These are phyloP conservation scores for Pteruthius melanotis DNA, from an alignment of 2,113 vertebrate species.

Conservation along the genomic window DNA sequence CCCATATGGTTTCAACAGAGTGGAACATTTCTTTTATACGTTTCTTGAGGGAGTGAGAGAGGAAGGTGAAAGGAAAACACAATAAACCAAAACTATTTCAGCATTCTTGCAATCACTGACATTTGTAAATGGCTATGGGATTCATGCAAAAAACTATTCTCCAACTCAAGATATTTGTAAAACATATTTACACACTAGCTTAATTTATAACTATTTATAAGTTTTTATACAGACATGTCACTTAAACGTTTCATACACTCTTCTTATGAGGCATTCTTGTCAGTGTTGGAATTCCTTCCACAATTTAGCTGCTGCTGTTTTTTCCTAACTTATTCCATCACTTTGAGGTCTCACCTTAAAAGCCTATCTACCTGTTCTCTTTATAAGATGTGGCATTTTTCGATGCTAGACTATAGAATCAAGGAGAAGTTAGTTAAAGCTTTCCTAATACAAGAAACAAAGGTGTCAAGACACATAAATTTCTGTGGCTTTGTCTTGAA, in stretches of 20 bases:
- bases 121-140: neutral
- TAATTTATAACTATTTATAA: neutral
- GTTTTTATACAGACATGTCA: neutral
- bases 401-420: neutral
- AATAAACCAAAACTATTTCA: neutral
- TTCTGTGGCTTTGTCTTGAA: constrained; percentile 29
- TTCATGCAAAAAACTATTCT: neutral
- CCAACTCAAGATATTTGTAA: neutral
- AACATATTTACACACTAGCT: neutral
- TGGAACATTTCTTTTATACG: neutral
- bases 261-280: neutral
- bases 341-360: neutral
- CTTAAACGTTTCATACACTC: neutral
- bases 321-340: neutral
- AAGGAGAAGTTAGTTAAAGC: neutral
- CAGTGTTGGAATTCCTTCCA: neutral
- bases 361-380: neutral
- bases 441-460: constrained; percentile 28
- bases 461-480: constrained; percentile 44
- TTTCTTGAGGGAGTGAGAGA: neutral
- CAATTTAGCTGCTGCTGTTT: neutral
- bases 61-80: constrained; percentile 12
- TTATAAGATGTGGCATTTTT: constrained; percentile 46
- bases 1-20: neutral
- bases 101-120: neutral